Evolutionary conservation across 2,113 vertebrate genomes (phyloP).

Genomic region (Microcebus jonahi): DNA sequence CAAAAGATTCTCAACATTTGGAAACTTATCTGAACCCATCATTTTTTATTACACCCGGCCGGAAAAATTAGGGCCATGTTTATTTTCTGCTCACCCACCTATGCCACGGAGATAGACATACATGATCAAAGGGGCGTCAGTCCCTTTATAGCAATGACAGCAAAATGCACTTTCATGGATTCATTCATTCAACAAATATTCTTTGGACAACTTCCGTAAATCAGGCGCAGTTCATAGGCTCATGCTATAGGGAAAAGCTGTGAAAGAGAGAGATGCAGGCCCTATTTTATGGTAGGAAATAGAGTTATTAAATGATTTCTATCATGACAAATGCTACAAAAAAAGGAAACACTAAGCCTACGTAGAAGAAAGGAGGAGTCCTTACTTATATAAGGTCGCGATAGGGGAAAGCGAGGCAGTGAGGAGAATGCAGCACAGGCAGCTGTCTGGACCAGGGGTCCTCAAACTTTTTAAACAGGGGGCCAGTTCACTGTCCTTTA

Average conservation of each 20-base stretch:
- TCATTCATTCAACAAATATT: neutral
- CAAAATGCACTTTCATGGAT: neutral
- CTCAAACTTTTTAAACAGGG: no score
- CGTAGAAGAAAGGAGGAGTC: neutral
- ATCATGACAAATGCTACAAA: neutral
- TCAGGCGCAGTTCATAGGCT: neutral
- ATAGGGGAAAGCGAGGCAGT: neutral
- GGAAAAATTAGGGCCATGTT: no score
- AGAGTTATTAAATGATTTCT: neutral
- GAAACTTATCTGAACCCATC: neutral
- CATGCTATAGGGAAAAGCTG: neutral
- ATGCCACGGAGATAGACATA: neutral
- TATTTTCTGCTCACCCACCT: neutral
- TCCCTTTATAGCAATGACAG: neutral
- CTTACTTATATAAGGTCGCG: neutral
- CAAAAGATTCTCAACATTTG: neutral
- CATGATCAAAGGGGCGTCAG: neutral
- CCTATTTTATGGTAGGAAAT: neutral
- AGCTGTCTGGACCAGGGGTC: neutral
- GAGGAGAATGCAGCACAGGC: neutral
- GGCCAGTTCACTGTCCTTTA: no score
- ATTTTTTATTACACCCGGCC: neutral
- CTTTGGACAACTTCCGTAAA: neutral
- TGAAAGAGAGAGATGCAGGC: neutral
- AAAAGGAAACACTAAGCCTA: neutral